These are phyloP conservation scores for Morpho achilles DNA, from an alignment of 2,888 invertebrate genomes.

Conservation along the genomic window DNA sequence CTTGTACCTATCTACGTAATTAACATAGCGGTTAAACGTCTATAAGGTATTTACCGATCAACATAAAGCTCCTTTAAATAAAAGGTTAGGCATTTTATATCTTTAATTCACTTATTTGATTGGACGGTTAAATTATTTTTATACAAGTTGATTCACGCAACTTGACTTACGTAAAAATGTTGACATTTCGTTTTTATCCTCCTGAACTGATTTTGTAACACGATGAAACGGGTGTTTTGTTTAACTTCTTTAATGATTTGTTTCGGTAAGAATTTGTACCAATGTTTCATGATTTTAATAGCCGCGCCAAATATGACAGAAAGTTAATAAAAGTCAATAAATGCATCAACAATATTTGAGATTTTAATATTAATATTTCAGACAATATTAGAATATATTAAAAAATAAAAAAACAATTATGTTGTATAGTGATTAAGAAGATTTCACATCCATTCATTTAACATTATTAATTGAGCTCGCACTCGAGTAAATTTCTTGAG, in stretches of 20 bases:
- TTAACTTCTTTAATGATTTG: constrained; percentile 10
- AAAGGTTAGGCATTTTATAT: constrained; percentile 6
- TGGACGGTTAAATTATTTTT: constrained; percentile 8
- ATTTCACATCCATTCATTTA: too few species aligned
- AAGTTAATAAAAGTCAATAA: too few species aligned
- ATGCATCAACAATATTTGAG: too few species aligned
- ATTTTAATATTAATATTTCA: too few species aligned
- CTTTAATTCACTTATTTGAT: constrained; percentile 3
- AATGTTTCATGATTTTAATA: constrained; percentile 1
- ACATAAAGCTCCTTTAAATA: constrained; percentile 7
- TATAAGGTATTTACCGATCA: constrained; percentile 8
- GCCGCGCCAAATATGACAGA: neutral
- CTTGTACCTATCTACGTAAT: constrained; percentile 19
- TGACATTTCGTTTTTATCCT: constrained; percentile 13
- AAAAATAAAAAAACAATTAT: too few species aligned
- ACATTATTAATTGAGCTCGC: too few species aligned
- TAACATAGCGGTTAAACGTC: constrained; percentile 23
- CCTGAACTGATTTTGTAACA: constrained; percentile 7
- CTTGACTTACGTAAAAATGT: constrained; percentile 14
- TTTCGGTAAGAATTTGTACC: constrained; percentile 3
- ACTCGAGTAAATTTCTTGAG: too few species aligned
- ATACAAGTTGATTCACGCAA: constrained; percentile 9
- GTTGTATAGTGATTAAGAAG: too few species aligned
- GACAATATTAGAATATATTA: too few species aligned
- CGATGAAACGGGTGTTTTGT: constrained; percentile 12